These are phyloP conservation scores for Nerophis lumbriciformis DNA, from an alignment of 2,113 vertebrate genomes.

Conservation along the genomic window DNA sequence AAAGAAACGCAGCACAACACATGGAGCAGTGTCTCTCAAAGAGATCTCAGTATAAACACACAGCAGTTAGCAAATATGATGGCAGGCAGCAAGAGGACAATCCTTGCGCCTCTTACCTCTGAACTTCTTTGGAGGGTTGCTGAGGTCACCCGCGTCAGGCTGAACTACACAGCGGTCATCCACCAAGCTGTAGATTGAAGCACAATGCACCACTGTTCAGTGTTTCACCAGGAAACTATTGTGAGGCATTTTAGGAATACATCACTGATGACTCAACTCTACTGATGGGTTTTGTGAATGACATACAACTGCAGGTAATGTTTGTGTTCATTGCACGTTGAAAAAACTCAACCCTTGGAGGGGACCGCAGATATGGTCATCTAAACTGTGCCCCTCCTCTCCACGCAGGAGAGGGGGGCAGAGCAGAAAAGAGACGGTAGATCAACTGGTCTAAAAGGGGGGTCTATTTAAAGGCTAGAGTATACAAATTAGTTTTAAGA, in stretches of 20 bases:
- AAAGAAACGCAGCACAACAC: slow-evolving; percentile 55
- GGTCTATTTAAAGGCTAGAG: too few species aligned
- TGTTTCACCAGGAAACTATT: background rate
- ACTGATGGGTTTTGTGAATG: background rate
- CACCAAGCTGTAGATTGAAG: slow-evolving; percentile 79
- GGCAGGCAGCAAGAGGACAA: slow-evolving; percentile 12
- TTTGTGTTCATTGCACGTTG: background rate
- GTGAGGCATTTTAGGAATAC: background rate
- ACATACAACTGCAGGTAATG: background rate
- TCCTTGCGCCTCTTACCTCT: slow-evolving; percentile 75
- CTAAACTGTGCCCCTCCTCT: too few species aligned
- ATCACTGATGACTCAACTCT: background rate
- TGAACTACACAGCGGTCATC: slow-evolving; percentile 98
- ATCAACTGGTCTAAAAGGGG: too few species aligned
- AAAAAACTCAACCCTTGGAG: too few species aligned
- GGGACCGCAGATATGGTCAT: too few species aligned
- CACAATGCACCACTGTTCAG: slow-evolving; percentile 6
- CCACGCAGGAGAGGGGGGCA: too few species aligned
- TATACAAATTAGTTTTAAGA: too few species aligned
- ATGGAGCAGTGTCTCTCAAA: slow-evolving; percentile 32
- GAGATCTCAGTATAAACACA: slow-evolving; percentile 37
- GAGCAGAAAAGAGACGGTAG: too few species aligned
- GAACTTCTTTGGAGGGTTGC: slow-evolving; percentile 97
- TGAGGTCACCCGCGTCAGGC: slow-evolving; percentile 92
- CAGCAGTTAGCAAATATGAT: slow-evolving; percentile 31